phyloP scores from a whole-genome alignment of 2,888 invertebrate species.

The Eupithecia inturbata region DNA sequence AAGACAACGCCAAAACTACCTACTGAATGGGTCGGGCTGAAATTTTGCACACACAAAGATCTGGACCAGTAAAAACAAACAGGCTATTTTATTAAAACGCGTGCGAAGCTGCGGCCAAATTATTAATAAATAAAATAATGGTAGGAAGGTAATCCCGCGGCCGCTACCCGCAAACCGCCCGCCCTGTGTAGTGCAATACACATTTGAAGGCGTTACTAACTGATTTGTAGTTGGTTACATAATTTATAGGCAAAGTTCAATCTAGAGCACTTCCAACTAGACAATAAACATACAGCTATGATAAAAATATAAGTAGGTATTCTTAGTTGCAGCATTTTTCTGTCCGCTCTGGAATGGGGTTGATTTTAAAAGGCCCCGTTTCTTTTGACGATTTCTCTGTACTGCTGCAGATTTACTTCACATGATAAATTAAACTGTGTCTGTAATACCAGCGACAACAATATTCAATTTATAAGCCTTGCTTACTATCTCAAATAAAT shows the following conservation, averaged over 20 bases:
- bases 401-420: neutral
- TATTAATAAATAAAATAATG: neutral
- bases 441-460: neutral
- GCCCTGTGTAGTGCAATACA: too few species aligned
- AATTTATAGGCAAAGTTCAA: too few species aligned
- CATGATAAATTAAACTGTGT: neutral
- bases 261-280: too few species aligned
- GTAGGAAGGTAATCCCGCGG: neutral
- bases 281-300: neutral
- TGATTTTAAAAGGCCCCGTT: neutral
- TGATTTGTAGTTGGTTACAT: neutral
- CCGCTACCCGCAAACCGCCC: neutral
- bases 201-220: neutral
- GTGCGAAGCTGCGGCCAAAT: too few species aligned
- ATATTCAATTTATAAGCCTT: neutral
- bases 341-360: neutral
- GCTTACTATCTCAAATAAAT: constrained; percentile 3
- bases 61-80: too few species aligned
- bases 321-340: neutral
- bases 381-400: neutral
- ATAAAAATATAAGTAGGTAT: neutral
- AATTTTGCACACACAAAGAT: too few species aligned
- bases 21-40: too few species aligned
- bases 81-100: too few species aligned
- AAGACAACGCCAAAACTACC: too few species aligned